These are phyloP conservation scores for Pinna nobilis DNA, from an alignment of 1,140 invertebrate species.

Conservation along the genomic window DNA sequence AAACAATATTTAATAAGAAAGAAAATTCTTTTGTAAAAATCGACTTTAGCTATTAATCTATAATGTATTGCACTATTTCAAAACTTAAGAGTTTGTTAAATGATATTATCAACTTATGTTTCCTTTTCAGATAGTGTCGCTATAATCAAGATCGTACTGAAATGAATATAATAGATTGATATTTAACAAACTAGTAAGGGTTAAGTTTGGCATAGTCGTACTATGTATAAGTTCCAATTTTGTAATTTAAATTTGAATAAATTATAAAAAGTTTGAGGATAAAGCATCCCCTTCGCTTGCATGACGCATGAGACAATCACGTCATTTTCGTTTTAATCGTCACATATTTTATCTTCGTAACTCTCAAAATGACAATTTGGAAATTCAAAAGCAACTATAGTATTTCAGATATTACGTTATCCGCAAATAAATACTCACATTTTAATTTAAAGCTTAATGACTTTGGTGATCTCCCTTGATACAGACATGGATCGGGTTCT, in stretches of 20 bases:
- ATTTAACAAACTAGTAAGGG: too few species aligned
- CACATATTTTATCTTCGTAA: not conserved
- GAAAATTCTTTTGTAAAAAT: too few species aligned
- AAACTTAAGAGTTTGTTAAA: too few species aligned
- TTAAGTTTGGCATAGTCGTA: too few species aligned
- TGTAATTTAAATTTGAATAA: too few species aligned
- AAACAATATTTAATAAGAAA: not conserved
- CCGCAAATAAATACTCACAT: conserved; percentile 25
- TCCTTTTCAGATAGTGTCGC: too few species aligned
- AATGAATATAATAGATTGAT: too few species aligned
- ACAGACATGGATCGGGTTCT: conserved; percentile 72
- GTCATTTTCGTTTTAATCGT: not conserved
- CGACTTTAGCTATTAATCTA: too few species aligned
- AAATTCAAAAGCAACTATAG: not conserved
- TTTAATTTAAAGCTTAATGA: conserved; percentile 58
- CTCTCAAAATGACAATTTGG: not conserved
- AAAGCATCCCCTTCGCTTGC: not conserved
- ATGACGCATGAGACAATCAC: not conserved
- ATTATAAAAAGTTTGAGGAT: not conserved
- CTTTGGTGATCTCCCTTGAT: conserved; percentile 65
- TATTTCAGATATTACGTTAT: not conserved
- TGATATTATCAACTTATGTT: too few species aligned
- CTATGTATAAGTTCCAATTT: too few species aligned
- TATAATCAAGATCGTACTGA: too few species aligned
- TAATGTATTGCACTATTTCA: too few species aligned